Conservation (phyloP, 2,113 vertebrate genomes). For the Vidua chalybeata region DNA sequence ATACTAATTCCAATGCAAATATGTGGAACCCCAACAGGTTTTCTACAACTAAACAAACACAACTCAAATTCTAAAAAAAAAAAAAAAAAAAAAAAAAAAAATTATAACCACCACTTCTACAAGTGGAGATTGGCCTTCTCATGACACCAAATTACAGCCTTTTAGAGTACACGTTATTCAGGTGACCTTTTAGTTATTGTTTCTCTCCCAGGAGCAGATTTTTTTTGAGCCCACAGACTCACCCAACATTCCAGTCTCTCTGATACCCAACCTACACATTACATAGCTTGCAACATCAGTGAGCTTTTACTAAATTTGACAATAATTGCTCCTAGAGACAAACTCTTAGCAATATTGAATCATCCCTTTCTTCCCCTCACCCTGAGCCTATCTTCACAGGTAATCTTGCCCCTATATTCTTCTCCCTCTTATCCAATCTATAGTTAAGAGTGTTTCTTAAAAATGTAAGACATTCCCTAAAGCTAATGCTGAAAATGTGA, state of each 20-base stretch:
- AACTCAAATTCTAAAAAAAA: not conserved
- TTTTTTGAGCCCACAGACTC: not conserved
- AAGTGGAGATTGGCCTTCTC: not conserved
- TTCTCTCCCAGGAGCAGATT: not conserved
- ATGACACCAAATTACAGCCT: not conserved
- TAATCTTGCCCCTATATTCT: not conserved
- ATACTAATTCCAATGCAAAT: not conserved
- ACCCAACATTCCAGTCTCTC: not conserved
- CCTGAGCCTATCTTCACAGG: not conserved
- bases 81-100: not conserved
- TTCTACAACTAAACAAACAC: not conserved
- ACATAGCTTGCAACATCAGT: not conserved
- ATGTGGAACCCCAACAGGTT: not conserved
- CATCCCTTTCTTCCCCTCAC: not conserved
- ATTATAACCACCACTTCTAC: not conserved
- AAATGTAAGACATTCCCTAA: not conserved
- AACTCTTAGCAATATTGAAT: not conserved
- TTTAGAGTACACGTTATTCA: not conserved
- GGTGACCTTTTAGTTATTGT: not conserved
- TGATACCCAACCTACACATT: not conserved
- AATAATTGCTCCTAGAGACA: not conserved
- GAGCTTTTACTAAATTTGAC: not conserved
- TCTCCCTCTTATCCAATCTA: not conserved
- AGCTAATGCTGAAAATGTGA: not conserved
- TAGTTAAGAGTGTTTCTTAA: not conserved